These are phyloP conservation scores for Orthosia cruda DNA, from an alignment of 2,888 invertebrate genomes.

Conservation along the genomic window DNA sequence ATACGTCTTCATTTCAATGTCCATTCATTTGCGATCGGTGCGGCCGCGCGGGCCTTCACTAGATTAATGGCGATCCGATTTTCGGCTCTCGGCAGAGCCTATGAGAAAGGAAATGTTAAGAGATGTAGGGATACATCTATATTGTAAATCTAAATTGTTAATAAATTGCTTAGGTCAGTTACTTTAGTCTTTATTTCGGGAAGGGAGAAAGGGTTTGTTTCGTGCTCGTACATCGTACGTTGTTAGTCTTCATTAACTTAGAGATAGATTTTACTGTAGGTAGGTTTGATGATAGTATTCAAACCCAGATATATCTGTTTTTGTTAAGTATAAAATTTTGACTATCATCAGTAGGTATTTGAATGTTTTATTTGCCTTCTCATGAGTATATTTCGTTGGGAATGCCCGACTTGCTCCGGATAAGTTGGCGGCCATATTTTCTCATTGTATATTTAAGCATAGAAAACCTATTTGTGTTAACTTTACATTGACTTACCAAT, in stretches of 20 bases:
- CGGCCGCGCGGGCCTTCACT: constrained; percentile 74
- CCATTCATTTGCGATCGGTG: constrained; percentile 86
- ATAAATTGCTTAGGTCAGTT: constrained; percentile 48
- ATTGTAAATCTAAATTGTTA: constrained; percentile 59
- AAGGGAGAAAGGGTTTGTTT: constrained; percentile 8
- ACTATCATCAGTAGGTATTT: background rate
- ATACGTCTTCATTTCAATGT: constrained; percentile 87
- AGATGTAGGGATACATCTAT: constrained; percentile 46
- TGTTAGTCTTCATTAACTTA: background rate
- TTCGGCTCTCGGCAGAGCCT: constrained; percentile 76
- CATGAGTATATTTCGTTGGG: no score
- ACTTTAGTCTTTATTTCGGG: constrained; percentile 41
- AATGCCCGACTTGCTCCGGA: no score
- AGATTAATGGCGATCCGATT: constrained; percentile 85
- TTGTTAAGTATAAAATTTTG: background rate
- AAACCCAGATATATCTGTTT: background rate
- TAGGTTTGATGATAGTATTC: background rate
- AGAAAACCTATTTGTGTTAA: no score
- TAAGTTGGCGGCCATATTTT: no score
- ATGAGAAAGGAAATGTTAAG: constrained; percentile 66
- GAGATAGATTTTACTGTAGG: background rate
- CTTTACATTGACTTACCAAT: no score
- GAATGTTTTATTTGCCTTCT: background rate
- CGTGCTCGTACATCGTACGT: background rate
- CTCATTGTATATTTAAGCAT: no score